Conservation (phyloP, 2,113 vertebrate species). For the Anolis sagrei region DNA sequence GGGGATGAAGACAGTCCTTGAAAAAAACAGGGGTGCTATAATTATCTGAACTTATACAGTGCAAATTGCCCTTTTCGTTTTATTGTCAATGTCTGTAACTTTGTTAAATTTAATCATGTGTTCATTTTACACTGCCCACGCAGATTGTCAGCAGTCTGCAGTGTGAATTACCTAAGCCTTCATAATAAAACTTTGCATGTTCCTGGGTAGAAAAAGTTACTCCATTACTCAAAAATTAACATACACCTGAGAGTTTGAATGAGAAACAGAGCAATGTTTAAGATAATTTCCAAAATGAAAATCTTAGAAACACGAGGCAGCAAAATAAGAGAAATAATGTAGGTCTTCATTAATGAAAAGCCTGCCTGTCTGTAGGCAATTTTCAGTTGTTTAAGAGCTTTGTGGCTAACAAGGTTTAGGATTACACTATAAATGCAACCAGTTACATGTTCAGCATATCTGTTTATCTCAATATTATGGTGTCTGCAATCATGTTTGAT, state of each 20-base stretch:
- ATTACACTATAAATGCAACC: conserved; percentile 45
- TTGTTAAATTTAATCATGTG: conserved; percentile 64
- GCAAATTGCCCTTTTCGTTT: conserved; percentile 59
- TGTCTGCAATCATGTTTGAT: conserved; percentile 9
- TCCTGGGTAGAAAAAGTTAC: conserved; percentile 26
- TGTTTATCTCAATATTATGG: conserved; percentile 20
- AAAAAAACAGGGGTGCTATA: conserved; percentile 27
- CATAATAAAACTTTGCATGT: conserved; percentile 44
- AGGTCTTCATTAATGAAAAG: conserved; percentile 45
- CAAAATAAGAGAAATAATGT: conserved; percentile 62
- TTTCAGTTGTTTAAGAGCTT: conserved; percentile 44
- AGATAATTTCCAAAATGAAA: conserved; percentile 45
- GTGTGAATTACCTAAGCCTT: conserved; percentile 67
- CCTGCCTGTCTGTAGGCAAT: neutral
- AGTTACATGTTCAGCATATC: conserved; percentile 44
- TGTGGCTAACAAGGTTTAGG: conserved; percentile 21
- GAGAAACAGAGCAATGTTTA: conserved; percentile 59
- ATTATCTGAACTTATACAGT: conserved; percentile 35
- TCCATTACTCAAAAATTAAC: conserved; percentile 41
- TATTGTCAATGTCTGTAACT: conserved; percentile 59
- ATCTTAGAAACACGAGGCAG: conserved; percentile 50
- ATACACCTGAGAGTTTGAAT: conserved; percentile 63
- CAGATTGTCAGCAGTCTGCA: conserved; percentile 36
- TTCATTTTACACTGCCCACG: conserved; percentile 60
- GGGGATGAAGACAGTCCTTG: neutral